Conservation (phyloP, 1,140 invertebrate species). For the Drosophila leontia region DNA sequence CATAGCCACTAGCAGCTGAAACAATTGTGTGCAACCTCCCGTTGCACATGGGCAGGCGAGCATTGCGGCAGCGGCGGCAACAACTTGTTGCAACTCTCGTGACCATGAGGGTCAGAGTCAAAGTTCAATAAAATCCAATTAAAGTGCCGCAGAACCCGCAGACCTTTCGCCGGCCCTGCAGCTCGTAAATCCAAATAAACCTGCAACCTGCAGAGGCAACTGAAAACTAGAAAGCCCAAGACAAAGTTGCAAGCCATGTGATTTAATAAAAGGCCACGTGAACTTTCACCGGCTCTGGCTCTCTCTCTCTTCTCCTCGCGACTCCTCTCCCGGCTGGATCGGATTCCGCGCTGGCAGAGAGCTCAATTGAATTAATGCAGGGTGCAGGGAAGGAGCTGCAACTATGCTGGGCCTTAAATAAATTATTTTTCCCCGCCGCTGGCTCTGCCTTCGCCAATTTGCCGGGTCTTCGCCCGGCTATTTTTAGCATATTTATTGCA, state of each 20-base stretch:
- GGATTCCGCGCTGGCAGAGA: conserved; percentile 22
- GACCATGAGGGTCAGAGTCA: conserved; percentile 79
- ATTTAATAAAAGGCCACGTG: conserved; percentile 73
- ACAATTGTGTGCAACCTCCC: conserved; percentile 42
- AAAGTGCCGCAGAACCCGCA: conserved; percentile 70
- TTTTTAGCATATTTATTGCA: conserved; percentile 78
- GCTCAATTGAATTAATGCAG: conserved; percentile 66
- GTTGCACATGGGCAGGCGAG: conserved; percentile 32
- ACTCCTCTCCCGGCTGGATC: conserved; percentile 4
- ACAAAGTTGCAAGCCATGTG: conserved; percentile 59
- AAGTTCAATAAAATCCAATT: conserved; percentile 84
- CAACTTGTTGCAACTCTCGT: conserved; percentile 73
- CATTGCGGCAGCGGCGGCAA: conserved; percentile 23
- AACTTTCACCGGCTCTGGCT: conserved; percentile 60
- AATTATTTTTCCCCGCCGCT: conserved; percentile 35
- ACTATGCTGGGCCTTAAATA: conserved; percentile 56
- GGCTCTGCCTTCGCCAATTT: conserved; percentile 47
- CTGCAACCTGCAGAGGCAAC: conserved; percentile 38
- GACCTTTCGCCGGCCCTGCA: conserved; percentile 55
- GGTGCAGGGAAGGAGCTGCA: conserved; percentile 10
- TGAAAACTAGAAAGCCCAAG: conserved; percentile 25
- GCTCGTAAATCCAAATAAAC: conserved; percentile 74
- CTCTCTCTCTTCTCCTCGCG: not conserved
- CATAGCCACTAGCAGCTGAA: conserved; percentile 42
- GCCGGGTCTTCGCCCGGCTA: conserved; percentile 52